These are phyloP conservation scores for Muscina levida DNA, from an alignment of 2,888 invertebrate species.

Conservation along the genomic window DNA sequence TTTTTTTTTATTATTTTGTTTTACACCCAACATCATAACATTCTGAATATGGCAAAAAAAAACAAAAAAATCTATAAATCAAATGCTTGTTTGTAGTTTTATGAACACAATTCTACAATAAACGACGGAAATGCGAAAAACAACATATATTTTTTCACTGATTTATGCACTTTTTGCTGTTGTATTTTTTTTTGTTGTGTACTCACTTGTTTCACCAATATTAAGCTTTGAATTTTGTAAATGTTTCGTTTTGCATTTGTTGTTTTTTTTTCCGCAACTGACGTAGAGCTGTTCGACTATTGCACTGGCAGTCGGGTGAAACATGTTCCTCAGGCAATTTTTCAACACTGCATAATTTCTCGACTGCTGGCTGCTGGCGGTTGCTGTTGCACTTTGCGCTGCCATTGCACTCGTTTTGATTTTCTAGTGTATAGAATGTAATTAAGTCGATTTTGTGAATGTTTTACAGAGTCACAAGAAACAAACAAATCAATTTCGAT, in stretches of 20 bases:
- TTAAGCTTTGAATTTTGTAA: conserved; percentile 23
- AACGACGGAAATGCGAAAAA: conserved; percentile 60
- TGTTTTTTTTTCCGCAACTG: not conserved
- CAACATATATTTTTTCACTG: conserved; percentile 32
- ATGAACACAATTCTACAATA: conserved; percentile 48
- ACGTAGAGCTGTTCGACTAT: not conserved
- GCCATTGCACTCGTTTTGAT: conserved; percentile 32
- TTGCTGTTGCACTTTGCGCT: not conserved
- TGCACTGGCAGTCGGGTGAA: not conserved
- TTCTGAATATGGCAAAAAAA: no score
- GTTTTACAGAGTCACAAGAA: no score
- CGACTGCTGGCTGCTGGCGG: not conserved
- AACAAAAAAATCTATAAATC: conserved; percentile 28
- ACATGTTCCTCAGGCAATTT: not conserved
- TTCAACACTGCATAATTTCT: conserved; percentile 23
- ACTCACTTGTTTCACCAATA: no score
- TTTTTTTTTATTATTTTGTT: no score
- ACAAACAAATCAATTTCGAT: no score
- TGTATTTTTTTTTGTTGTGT: conserved; percentile 14
- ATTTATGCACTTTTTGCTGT: conserved; percentile 10
- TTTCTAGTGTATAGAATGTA: not conserved
- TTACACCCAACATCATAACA: no score
- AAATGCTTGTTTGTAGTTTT: not conserved
- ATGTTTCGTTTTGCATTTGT: conserved; percentile 22
- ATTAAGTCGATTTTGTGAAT: not conserved